Evolutionary conservation across 2,797 vertebrate species (phyloP).

Genomic region (Eulemur rubriventer): DNA sequence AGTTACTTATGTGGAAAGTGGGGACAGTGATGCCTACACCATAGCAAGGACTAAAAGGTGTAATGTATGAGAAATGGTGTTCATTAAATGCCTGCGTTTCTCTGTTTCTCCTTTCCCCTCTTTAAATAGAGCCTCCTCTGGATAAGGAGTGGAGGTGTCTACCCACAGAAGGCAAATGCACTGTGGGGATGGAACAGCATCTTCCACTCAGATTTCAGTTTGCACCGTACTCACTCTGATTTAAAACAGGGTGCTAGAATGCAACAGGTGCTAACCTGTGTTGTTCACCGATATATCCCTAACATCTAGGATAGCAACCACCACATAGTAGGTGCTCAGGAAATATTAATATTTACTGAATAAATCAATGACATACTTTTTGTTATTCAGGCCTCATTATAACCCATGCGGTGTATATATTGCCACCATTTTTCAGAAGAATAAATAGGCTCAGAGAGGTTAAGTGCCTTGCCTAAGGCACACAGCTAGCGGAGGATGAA

Average conservation of each 20-base stretch:
- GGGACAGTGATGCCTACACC: too few relatives aligned
- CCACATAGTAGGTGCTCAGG: not conserved
- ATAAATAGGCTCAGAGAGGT: not conserved
- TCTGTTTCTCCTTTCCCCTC: not conserved
- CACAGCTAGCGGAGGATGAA: not conserved
- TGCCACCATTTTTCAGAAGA: not conserved
- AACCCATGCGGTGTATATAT: not conserved
- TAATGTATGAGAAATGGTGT: not conserved
- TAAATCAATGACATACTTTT: not conserved
- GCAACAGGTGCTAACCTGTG: not conserved
- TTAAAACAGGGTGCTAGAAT: not conserved
- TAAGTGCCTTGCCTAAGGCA: not conserved
- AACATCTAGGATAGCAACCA: not conserved
- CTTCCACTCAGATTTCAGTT: not conserved
- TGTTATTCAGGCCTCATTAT: not conserved
- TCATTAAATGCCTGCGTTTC: not conserved
- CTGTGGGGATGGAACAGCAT: rapidly evolving
- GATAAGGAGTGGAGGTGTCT: not conserved
- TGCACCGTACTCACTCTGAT: not conserved
- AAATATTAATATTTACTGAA: not conserved
- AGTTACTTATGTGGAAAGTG: not conserved
- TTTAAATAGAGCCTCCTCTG: not conserved
- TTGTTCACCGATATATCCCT: not conserved
- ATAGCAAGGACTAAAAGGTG: not conserved
- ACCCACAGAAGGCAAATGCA: not conserved